Conservation (phyloP, 2,797 vertebrate species). For the Clamator glandarius region DNA sequence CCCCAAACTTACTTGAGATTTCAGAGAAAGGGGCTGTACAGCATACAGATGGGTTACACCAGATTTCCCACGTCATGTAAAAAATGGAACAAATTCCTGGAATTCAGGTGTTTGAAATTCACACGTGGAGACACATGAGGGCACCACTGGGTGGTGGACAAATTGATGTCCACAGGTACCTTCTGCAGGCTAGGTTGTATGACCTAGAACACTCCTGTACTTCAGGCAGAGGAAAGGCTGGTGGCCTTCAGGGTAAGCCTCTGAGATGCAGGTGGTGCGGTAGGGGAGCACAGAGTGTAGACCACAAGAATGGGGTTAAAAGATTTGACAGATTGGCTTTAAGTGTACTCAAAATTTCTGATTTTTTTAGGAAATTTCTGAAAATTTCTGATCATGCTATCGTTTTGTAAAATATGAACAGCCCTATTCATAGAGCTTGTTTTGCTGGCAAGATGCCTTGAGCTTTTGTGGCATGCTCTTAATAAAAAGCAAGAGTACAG, state of each 20-base stretch:
- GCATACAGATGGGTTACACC: rapidly evolving
- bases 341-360: background rate
- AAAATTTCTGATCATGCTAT: background rate
- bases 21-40: background rate
- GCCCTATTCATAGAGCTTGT: background rate
- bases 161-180: background rate
- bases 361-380: background rate
- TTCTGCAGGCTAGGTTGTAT: background rate
- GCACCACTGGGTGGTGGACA: conserved; percentile 34
- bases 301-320: background rate
- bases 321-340: background rate
- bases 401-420: background rate
- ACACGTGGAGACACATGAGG: conserved; percentile 35
- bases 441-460: background rate
- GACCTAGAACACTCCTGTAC: background rate
- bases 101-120: conserved; percentile 20
- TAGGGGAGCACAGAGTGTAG: background rate
- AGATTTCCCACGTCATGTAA: background rate
- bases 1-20: background rate
- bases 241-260: background rate
- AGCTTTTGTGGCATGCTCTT: background rate
- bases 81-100: background rate
- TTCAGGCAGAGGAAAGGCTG: background rate
- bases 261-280: background rate
- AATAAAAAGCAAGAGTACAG: background rate